Evolutionary conservation across 2,888 invertebrate species (phyloP), one percentile per base, ranked within the genome.

Genomic region (Himalopsyche anomala): DNA sequence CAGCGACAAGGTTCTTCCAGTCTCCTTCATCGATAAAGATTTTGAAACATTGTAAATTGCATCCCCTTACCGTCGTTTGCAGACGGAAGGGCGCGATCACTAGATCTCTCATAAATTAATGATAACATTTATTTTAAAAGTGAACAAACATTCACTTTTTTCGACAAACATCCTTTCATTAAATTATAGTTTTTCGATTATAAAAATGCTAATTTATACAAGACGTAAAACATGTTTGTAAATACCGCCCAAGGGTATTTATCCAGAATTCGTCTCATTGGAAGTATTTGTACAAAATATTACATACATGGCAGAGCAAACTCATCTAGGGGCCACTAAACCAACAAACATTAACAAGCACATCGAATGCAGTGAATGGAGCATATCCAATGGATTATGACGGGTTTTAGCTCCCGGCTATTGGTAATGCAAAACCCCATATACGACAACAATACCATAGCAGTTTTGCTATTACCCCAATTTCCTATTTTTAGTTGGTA

Each of bases 341-440:
- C 62, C 82, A 82, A 86, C 86, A 86, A 86, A 86, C 83, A 81
- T 40, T 86, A 86, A 86, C 86, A 86, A 86, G 86, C 86, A 82
- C 82, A 81, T 82, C 86, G 86, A 86, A 86, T 86, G 69, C 51
- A 38, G 45, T 86, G 86, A 86, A 86, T 86, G 84, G 84, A 86
- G 74, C 86, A 55, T 36, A 79, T n/a, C 86, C 84, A 54, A 86
- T 86, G 86, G 86, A 86, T 86, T 86, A 86, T 82, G 86, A 86
- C 86, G 86, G 84, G 45, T 83, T 45, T 38, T 54, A 40, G 86
- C 83, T 56, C 84, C 81, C 55, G 86, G 83, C 80, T 83, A 83
- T 80, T 17, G 80, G 80, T 81, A 81, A 81, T 51, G 42, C 81
- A n/a, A 81, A 51, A 81, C 81, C 81, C 81, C 81, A 51, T 62